Percentiles rank a stretch among this genome's conserved stretches.
Evolutionary conservation across 2,888 invertebrate genomes (phyloP).

Genomic region (Apamea epomidion): DNA sequence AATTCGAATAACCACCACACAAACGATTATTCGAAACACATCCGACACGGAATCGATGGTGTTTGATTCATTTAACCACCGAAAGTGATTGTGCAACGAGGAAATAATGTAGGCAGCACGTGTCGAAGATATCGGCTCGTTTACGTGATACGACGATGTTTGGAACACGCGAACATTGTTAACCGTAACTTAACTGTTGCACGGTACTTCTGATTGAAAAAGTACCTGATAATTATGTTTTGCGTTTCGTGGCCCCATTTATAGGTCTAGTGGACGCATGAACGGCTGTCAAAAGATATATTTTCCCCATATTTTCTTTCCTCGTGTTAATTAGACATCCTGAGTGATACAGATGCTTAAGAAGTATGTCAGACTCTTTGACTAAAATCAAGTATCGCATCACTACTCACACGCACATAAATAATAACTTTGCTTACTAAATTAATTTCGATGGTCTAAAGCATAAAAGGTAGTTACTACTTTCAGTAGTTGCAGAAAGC

Average conservation of each 20-base stretch:
- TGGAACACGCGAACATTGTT: slow-evolving; percentile 77
- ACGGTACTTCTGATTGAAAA: slow-evolving; percentile 71
- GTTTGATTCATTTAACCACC: slow-evolving; percentile 57
- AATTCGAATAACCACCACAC: slow-evolving; percentile 32
- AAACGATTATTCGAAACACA: slow-evolving; percentile 28
- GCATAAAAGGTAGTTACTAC: not conserved
- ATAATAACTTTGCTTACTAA: not conserved
- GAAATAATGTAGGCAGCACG: slow-evolving; percentile 62
- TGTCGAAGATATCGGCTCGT: slow-evolving; percentile 61
- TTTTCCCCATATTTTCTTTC: slow-evolving; percentile 36
- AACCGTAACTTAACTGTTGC: slow-evolving; percentile 85
- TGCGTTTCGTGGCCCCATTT: slow-evolving; percentile 48
- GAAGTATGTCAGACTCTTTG: slow-evolving; percentile 1
- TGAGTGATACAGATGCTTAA: slow-evolving; percentile 6
- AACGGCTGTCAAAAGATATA: slow-evolving; percentile 16
- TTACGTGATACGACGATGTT: slow-evolving; percentile 67
- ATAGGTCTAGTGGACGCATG: slow-evolving; percentile 18
- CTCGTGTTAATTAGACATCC: slow-evolving; percentile 5
- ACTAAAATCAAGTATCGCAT: slow-evolving; percentile 5
- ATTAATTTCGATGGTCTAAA: not conserved
- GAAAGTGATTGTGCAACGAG: slow-evolving; percentile 74
- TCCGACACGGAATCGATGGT: slow-evolving; percentile 53
- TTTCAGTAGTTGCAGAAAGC: not conserved
- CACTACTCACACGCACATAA: slow-evolving; percentile 1
- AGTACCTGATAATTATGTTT: slow-evolving; percentile 61